Base-by-base conservation (phyloP, 2,797 vertebrate species). In the Chrosomus eos region DNA sequence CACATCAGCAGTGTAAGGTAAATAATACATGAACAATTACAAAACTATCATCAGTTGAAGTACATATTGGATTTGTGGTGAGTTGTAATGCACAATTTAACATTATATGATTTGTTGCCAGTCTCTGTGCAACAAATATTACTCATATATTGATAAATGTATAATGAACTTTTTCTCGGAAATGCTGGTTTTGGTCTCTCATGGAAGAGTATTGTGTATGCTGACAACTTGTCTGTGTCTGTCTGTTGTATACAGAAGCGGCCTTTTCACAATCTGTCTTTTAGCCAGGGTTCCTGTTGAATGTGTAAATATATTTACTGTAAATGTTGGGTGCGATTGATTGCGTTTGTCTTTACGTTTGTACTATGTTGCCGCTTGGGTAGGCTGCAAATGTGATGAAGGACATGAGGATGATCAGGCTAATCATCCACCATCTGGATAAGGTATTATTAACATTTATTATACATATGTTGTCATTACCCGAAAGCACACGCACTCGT, bases 231-330 rank as follows among this genome's bases (percentile, higher is more conserved):
- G 78, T 70, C 82, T 80, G n/a, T 80, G 38, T 53, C 60, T 74
- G 48, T 72, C 16, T 19, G 36, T 60, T 77, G 76, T 76, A 87
- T 82, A 86, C 77, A 77, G 28, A 77, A 74, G 80, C 64, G 64
- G 78, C 10, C 55, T 68, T 78, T 81, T 84, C 23, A 45, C 16
- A 18, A 80, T 89, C 90, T 62, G 77, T 79, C 88, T 90, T 88
- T 87, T 8, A 81, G 85, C 87, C 74, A 85, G 51, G 23, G n/a
- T 88, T 83, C 77, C 83, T 87, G 79, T 88, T 93, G 77, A 91
- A 40, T 80, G 73, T 92, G 88, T 90, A 88, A 88, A 89, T 90
- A 86, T 90, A 85, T 43, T 85, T 3, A 23, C 84, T 87, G 86
- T 91, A 86, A 64, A 89, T 80, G 80, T 81, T 89, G 83, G 36